Evolutionary conservation across 2,888 invertebrate species (phyloP), one percentile per base, ranked within the genome.

Genomic region (Cinara cedri): DNA sequence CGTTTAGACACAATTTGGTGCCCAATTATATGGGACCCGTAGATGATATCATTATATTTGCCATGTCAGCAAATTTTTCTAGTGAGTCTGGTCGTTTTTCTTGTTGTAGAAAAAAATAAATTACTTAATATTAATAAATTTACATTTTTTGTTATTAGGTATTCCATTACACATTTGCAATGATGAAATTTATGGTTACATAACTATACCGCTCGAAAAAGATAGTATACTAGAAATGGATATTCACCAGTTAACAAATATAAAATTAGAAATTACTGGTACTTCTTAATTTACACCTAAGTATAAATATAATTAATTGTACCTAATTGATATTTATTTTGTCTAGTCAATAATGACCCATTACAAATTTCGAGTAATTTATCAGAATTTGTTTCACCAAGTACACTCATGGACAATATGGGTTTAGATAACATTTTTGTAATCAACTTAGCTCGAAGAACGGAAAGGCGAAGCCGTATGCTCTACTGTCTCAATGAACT

Each of bases 1-100:
- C 95, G 0, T 98, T 96, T 84, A 87, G 90, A 81, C 88, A 91
- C 0, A 85, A 88, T 1, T 91, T 90, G 72, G 84, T 92, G 0
- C 84, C 84, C 3, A 84, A 86, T n/a, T 94, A 92, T 83, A 86
- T 89, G 74, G 95, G 96, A 0, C 93, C 96, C 0, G 87, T 89
- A 1, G 97, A 98, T 87, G 98, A 98, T 85, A 95, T 98, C 71
- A 96, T 98, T 82, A 89, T 92, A 0, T 97, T 98, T 87, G 97
- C 97, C 4, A 86, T 93, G 13, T 92, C 93, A 65, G 95, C 96
- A 0, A 91, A 90, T 84, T 87, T 87, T 81, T 89, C 90, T 82
- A 89, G 91, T 90, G 84, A 83, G 83, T 82, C 46, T 68, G 1
- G 9, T 55, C 9, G 8, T 72, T 81, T 68, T 26, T 4, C 57